These are phyloP conservation scores for Hippopotamus amphibius DNA, from an alignment of 2,113 vertebrate genomes.

Conservation along the genomic window DNA sequence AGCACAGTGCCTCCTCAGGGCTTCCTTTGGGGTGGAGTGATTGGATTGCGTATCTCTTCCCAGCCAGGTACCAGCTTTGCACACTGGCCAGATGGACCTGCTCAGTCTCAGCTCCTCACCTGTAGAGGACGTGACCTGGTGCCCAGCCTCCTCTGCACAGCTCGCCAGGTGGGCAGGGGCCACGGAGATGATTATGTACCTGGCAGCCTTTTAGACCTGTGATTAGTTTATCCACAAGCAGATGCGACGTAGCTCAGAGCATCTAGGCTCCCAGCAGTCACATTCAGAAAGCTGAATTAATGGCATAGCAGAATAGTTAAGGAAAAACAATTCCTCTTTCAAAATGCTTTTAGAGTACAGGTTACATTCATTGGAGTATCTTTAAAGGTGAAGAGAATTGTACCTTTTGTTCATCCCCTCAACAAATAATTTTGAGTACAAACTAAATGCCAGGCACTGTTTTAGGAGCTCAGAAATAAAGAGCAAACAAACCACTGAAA, in stretches of 20 bases:
- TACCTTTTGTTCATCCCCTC: background rate
- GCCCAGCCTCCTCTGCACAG: background rate
- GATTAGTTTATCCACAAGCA: no score
- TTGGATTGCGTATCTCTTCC: background rate
- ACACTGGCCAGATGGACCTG: background rate
- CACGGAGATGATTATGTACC: background rate
- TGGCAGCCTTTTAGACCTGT: background rate
- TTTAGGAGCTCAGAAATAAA: background rate
- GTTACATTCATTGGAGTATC: background rate
- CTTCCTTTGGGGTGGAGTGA: background rate
- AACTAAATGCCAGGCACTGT: background rate
- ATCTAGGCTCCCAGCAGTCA: background rate
- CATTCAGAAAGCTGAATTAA: background rate
- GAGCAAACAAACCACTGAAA: background rate
- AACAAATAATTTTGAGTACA: background rate
- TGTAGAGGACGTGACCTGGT: background rate
- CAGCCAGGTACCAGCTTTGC: background rate
- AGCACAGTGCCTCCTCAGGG: fast-evolving
- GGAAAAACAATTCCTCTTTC: background rate
- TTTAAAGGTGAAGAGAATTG: background rate
- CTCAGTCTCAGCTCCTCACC: background rate
- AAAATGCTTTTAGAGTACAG: background rate
- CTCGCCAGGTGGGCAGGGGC: background rate
- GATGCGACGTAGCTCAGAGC: background rate
- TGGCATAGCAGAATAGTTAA: background rate